Conservation (phyloP, 2,888 invertebrate genomes). For the Lepidochrysops patricia region DNA sequence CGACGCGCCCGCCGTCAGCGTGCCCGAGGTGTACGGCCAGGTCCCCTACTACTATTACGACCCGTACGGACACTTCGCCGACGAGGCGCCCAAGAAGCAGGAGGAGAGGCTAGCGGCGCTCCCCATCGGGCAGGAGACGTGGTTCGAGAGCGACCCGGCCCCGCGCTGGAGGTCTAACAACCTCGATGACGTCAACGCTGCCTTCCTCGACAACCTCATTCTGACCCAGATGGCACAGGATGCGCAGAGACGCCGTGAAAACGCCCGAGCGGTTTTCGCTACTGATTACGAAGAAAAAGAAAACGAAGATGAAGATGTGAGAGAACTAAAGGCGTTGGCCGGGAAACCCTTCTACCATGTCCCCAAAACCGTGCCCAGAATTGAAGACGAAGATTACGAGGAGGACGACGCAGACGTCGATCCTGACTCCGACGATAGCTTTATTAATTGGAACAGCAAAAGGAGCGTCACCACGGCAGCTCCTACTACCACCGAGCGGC, state of each 20-base stretch:
- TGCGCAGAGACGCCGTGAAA: slow-evolving; percentile 64
- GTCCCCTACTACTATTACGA: slow-evolving; percentile 63
- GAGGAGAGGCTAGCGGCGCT: slow-evolving; percentile 76
- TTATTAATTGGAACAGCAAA: slow-evolving; percentile 68
- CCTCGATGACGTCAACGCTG: slow-evolving; percentile 73
- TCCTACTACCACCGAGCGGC: slow-evolving; percentile 36
- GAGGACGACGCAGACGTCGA: slow-evolving; percentile 44
- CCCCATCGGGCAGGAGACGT: slow-evolving; percentile 79
- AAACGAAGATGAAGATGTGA: slow-evolving; percentile 77
- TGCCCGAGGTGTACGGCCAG: slow-evolving; percentile 55
- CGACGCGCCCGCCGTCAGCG: slow-evolving; percentile 46
- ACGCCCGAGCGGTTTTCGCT: slow-evolving; percentile 58
- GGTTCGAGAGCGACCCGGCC: slow-evolving; percentile 74
- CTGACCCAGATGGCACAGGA: slow-evolving; percentile 79
- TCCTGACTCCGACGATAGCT: slow-evolving; percentile 49
- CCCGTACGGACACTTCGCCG: slow-evolving; percentile 67
- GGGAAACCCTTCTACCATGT: slow-evolving; percentile 67
- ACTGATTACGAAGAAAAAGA: slow-evolving; percentile 56
- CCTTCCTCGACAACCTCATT: slow-evolving; percentile 79
- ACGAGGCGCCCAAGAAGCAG: slow-evolving; percentile 76
- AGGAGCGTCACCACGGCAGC: slow-evolving; percentile 56
- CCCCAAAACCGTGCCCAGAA: slow-evolving; percentile 58
- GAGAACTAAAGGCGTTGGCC: slow-evolving; percentile 77
- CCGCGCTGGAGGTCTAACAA: slow-evolving; percentile 59
- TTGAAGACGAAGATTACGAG: slow-evolving; percentile 61